Evolutionary conservation across 1,140 invertebrate genomes (phyloP).

Genomic region (Drosophila pandora): DNA sequence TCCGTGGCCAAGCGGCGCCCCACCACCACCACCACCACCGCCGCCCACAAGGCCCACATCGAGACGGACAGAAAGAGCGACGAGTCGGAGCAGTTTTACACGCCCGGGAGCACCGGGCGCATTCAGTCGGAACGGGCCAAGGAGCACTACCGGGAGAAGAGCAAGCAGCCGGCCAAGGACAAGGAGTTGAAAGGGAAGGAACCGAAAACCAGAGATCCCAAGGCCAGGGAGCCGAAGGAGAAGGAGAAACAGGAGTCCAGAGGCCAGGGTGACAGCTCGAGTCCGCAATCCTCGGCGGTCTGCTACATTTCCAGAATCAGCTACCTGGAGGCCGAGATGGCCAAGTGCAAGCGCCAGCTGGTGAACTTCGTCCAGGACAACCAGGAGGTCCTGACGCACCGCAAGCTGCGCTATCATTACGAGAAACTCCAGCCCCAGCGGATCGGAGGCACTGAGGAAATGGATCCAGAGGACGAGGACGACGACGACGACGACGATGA

Average conservation of each 20-base stretch:
- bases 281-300: background rate
- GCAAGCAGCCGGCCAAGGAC: background rate
- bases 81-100: background rate
- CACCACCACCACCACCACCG: background rate
- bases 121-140: background rate
- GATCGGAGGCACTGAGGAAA: background rate
- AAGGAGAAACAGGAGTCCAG: background rate
- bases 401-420: conserved; percentile 36
- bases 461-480: background rate
- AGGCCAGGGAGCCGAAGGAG: background rate
- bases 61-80: background rate
- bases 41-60: background rate
- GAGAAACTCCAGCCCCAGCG: conserved; percentile 23
- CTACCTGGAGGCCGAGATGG: conserved; percentile 59
- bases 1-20: background rate
- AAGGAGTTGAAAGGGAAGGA: background rate
- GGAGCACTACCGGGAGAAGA: background rate
- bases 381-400: conserved; percentile 44
- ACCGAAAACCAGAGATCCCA: background rate
- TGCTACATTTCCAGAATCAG: conserved; percentile 49
- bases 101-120: background rate
- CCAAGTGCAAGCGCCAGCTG: conserved; percentile 62
- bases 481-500: background rate
- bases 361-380: conserved; percentile 54
- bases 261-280: background rate